Base-by-base conservation (phyloP, 2,888 invertebrate species). In the Drosophila meridiana region DNA sequence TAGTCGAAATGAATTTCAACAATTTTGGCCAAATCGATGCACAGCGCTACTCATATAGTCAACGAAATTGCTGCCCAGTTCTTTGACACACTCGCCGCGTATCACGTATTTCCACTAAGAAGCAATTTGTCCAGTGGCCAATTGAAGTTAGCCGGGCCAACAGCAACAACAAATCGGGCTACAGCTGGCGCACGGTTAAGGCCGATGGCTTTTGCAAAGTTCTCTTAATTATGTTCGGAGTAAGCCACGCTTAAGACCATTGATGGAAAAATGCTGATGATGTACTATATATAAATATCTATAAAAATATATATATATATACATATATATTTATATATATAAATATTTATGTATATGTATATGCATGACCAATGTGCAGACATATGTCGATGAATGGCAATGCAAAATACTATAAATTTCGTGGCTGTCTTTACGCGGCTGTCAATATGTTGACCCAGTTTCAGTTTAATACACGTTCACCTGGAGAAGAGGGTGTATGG, bases 11-110 rank as follows among this genome's bases (percentile, higher is more conserved):
- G 62, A 69, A 83, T 80, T 73, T 66, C 62, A 69, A 68, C 70
- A 78, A 80, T 75, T 78, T 79, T 80, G 70, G 13, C 38, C 52
- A 48, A 80, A 78, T 70, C 67, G 66, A 77, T 55, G 76, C 59
- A 28, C 34, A 13, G 26, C 34, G 11, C 56, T 30, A 8, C 40
- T 42, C 40, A n/a, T n/a, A 20, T 7, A 56, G 40, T 6, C 43
- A 34, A 20, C 61, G 50, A 26, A 43, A 53, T 53, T 45, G 30
- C 14, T 47, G 50, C 13, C 55, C 34, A 34, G 26, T 26, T 45
- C 57, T 32, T 50, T 56, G 50, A 53, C 52, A 5, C 13, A 50
- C 50, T 40, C 60, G 42, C 45, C 55, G 55, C 14, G 40, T 32
- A 53, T 55, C 71, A 71, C 57, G 62, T 57, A 50, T 65, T 50